Percentiles rank a stretch among this genome's conserved stretches.
Conservation (phyloP, 2,113 vertebrate genomes). For the Myodes glareolus region DNA sequence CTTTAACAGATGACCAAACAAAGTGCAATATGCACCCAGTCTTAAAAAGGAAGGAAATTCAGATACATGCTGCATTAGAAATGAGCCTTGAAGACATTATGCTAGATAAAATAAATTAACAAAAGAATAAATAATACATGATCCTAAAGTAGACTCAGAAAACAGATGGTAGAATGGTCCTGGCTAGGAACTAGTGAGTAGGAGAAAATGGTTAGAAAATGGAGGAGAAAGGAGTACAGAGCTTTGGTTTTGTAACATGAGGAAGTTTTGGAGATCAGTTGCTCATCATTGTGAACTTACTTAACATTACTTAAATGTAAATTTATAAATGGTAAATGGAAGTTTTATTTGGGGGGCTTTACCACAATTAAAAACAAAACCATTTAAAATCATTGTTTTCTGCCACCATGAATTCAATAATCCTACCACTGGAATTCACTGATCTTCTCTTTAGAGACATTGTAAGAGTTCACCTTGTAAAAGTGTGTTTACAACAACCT, state of each 20-base stretch:
- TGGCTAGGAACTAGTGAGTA: neutral
- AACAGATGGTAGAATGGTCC: neutral
- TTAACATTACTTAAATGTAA: neutral
- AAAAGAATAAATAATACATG: neutral
- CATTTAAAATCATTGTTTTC: constrained; percentile 56
- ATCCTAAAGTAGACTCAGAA: neutral
- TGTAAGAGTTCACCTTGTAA: constrained; percentile 71
- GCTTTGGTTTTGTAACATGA: constrained; percentile 12
- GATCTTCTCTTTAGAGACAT: constrained; percentile 72
- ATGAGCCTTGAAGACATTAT: neutral
- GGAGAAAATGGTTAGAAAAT: neutral
- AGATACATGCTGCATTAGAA: neutral
- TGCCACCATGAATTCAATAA: constrained; percentile 66
- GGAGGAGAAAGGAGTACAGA: neutral
- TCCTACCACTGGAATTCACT: constrained; percentile 44
- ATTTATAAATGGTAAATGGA: constrained; percentile 7
- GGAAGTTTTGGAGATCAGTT: constrained; percentile 6
- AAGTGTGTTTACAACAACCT: constrained; percentile 72
- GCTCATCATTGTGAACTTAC: neutral
- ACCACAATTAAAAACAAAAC: constrained; percentile 18
- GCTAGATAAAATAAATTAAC: constrained; percentile 19
- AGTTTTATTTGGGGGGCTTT: neutral
- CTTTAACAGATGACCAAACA: neutral
- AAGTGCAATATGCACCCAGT: neutral
- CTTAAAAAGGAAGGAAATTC: constrained; percentile 34